phyloP scores from a whole-genome alignment of 2,797 vertebrate species.

The Pristis pectinata region DNA sequence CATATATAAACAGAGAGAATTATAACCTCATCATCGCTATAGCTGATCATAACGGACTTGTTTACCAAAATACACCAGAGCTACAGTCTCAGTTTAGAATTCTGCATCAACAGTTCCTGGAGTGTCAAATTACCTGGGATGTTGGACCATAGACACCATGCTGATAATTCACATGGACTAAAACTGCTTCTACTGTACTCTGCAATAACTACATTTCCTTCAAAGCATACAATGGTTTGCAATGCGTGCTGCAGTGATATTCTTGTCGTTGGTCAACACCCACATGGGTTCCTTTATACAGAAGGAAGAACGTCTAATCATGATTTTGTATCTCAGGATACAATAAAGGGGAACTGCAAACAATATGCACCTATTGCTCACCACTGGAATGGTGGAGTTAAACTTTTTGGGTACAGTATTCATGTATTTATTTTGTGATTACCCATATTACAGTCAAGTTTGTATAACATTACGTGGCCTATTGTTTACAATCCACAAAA shows the following conservation, averaged over 20 bases:
- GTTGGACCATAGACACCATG: not conserved
- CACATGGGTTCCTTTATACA: not conserved
- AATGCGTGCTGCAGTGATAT: not conserved
- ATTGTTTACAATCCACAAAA: not conserved
- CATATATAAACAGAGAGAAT: no score
- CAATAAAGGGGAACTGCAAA: not conserved
- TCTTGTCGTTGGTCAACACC: no score
- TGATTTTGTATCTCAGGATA: not conserved
- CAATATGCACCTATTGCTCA: not conserved
- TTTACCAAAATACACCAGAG: slow-evolving; percentile 1
- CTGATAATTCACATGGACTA: not conserved
- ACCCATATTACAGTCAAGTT: not conserved
- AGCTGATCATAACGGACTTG: not conserved
- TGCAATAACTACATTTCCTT: not conserved
- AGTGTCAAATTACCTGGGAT: not conserved
- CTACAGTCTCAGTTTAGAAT: not conserved
- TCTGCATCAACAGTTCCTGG: not conserved
- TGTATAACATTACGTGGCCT: not conserved
- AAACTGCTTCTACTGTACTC: not conserved
- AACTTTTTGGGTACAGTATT: not conserved
- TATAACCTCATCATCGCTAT: no score
- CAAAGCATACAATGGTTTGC: not conserved
- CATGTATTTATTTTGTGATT: not conserved
- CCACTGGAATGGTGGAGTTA: not conserved
- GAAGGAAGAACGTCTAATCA: not conserved